Conservation (phyloP, 2,888 invertebrate species). For the Hypercompe scribonia region DNA sequence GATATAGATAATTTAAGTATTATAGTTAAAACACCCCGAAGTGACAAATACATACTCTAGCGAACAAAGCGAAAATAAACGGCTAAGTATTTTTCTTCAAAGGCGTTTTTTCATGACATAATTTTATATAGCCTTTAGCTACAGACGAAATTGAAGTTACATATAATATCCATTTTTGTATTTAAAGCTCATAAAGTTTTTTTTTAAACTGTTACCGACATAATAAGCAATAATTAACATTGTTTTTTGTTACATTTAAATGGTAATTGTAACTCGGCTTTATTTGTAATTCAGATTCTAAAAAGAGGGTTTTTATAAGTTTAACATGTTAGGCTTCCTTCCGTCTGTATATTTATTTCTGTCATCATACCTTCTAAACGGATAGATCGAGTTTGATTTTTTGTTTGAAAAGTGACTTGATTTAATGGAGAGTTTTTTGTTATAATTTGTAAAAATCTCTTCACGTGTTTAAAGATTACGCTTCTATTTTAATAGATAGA, state of each 20-base stretch:
- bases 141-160: conserved; percentile 1
- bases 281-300: neutral
- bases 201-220: conserved; percentile 1
- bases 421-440: no score
- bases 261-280: neutral
- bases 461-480: no score
- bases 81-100: neutral
- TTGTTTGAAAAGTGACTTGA: no score
- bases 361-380: neutral
- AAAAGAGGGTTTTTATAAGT: neutral
- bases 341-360: neutral
- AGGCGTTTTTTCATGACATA: neutral
- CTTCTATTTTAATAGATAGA: no score
- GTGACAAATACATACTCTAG: neutral
- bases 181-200: neutral
- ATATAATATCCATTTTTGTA: neutral
- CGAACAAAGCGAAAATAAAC: neutral
- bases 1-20: neutral
- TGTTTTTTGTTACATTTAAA: neutral
- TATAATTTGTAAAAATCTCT: no score
- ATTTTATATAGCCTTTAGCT: conserved; percentile 9
- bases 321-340: neutral
- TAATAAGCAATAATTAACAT: neutral
- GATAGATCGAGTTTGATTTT: neutral
- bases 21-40: neutral